Percentiles rank a stretch among this genome's conserved stretches.
Conservation (phyloP, 2,888 invertebrate genomes). For the Andrena flavipes region DNA sequence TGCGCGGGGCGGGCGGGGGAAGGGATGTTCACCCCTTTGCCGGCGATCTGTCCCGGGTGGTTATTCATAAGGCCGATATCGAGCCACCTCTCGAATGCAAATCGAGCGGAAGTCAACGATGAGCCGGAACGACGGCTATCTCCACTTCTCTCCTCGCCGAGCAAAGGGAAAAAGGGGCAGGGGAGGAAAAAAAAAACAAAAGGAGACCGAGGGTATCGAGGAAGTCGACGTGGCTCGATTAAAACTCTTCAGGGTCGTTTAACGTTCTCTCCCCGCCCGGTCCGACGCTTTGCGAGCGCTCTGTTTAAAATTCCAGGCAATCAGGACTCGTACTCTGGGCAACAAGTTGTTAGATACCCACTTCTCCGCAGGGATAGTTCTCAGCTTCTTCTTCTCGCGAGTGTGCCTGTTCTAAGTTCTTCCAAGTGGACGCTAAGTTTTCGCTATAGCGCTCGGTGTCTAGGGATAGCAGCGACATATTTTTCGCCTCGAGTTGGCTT, state of each 20-base stretch:
- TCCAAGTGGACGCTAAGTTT: not conserved
- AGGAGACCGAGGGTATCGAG: slow-evolving; percentile 22
- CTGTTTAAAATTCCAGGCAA: slow-evolving; percentile 16
- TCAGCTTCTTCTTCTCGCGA: not conserved
- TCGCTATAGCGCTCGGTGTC: not conserved
- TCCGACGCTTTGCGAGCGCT: not conserved
- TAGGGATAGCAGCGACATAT: not conserved
- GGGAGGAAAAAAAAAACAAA: slow-evolving; percentile 9
- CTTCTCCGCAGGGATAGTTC: not conserved
- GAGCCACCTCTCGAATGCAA: slow-evolving; percentile 64
- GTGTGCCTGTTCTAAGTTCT: not conserved
- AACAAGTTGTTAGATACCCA: slow-evolving; percentile 8
- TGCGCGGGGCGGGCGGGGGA: not conserved
- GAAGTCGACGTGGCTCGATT: slow-evolving; percentile 62
- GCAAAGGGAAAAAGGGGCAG: not conserved
- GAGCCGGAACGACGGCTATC: slow-evolving; percentile 54
- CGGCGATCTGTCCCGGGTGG: slow-evolving; percentile 57
- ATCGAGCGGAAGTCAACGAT: slow-evolving; percentile 71
- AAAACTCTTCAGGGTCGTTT: slow-evolving; percentile 64
- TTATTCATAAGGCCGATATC: slow-evolving; percentile 72
- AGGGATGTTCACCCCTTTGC: slow-evolving; percentile 51
- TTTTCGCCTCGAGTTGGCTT: not conserved
- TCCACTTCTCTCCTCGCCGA: slow-evolving; percentile 40
- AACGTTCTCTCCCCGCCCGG: slow-evolving; percentile 32
- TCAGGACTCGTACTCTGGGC: not conserved